Evolutionary conservation across 2,797 vertebrate species (phyloP), one percentile per base, ranked within the genome.

Genomic region (Eidolon dupreanum): DNA sequence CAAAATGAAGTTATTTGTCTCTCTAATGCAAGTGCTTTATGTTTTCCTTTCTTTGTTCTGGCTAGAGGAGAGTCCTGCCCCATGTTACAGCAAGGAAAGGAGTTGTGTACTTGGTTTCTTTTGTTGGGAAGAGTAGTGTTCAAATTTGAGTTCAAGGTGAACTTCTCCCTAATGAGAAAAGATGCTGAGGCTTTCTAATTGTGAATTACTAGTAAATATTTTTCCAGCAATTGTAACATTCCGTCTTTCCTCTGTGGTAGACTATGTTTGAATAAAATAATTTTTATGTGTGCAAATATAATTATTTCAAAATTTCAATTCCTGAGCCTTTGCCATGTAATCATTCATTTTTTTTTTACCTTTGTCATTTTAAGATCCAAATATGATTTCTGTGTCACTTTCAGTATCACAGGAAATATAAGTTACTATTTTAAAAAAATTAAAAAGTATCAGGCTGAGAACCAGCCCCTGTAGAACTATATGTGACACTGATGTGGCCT

Each of bases 251-350:
- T 63, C 41, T 36, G 53, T 81, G 6, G 3, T 55, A 9, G 46
- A 20, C 9, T 74, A 19, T 49, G 33, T 31, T 88, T 75, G 38
- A 82, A 88, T 59, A 92, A 97, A 93, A 78, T 2, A 77, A 81
- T 55, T 75, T 33, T 7, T 59, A 2, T 73, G 20, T 78, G 22
- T 90, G 55, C 53, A 87, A 82, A 68, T 51, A 49, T 41, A 53
- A 81, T 81, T 94, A 36, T 82, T 75, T 86, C 74, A 87, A 79
- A 65, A 88, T 79, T 65, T 83, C n/a, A 24, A 2, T 93, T 92
- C n/a, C 71, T 84, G 22, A 83, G 38, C 0, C 6, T 84, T 94
- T 92, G 17, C 15, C 63, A 38, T 51, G 57, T 65, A 68, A 43
- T 61, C 49, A 19, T n/a, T 51, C 20, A 36, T 24, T 53, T 17